phyloP scores from a whole-genome alignment of 2,113 vertebrate species.

The Lates calcarifer region DNA sequence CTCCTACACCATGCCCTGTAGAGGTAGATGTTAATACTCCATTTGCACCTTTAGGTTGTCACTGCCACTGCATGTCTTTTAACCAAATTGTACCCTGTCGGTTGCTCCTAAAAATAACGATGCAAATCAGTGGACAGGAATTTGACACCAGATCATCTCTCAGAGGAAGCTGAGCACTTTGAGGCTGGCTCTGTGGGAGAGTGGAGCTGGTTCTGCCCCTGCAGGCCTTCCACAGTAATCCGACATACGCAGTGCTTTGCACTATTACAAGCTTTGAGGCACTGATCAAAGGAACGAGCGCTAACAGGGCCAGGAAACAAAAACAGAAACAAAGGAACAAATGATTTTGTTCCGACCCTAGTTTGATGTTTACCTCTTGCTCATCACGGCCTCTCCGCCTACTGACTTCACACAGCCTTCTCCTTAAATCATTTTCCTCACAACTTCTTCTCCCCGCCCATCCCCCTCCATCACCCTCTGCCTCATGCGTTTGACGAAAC shows the following conservation, averaged over 20 bases:
- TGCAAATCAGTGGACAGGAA: constrained; percentile 56
- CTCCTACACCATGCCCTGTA: not conserved
- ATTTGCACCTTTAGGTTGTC: constrained; percentile 21
- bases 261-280: constrained; percentile 70
- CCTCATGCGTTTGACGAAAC: constrained; percentile 18
- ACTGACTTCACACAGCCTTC: constrained; percentile 36
- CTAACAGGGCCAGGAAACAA: constrained; percentile 66
- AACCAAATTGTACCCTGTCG: constrained; percentile 5
- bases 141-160: constrained; percentile 53
- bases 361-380: constrained; percentile 65
- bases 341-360: constrained; percentile 61
- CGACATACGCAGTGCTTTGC: constrained; percentile 71
- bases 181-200: constrained; percentile 64
- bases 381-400: constrained; percentile 53
- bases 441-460: not conserved
- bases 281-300: constrained; percentile 70
- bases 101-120: constrained; percentile 56
- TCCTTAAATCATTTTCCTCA: constrained; percentile 15
- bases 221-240: constrained; percentile 70
- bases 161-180: constrained; percentile 46
- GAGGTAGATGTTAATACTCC: not conserved
- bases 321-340: constrained; percentile 71
- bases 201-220: constrained; percentile 53
- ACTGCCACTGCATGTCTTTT: constrained; percentile 10
- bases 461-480: not conserved